A percentile compares a stretch with the other conserved stretches of the same genome.
These are phyloP conservation scores for Drosophila mercatorum DNA, from an alignment of 2,888 invertebrate genomes.

Conservation along the genomic window DNA sequence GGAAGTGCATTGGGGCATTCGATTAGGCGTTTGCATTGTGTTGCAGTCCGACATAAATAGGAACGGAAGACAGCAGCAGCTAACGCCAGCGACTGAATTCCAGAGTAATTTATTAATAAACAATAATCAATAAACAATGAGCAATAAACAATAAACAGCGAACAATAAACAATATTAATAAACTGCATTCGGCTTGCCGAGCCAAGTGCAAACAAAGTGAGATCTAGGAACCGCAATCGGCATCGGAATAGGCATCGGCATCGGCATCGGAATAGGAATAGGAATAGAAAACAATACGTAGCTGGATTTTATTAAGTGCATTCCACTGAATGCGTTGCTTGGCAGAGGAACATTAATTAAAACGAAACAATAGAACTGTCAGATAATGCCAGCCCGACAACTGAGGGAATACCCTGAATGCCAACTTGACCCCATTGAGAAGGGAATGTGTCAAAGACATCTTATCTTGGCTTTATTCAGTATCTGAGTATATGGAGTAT, in stretches of 20 bases:
- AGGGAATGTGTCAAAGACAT: background rate
- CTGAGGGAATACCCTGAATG: background rate
- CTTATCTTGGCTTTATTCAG: no score
- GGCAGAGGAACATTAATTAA: background rate
- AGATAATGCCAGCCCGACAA: background rate
- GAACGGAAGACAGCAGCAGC: background rate
- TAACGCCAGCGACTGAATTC: constrained; percentile 1
- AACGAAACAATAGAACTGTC: background rate
- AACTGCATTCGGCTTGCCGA: background rate
- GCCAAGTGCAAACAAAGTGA: constrained; percentile 3
- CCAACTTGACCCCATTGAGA: background rate
- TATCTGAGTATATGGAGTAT: no score
- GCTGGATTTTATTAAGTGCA: constrained; percentile 3
- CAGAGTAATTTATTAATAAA: constrained; percentile 1
- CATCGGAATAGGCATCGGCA: no score
- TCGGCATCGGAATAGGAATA: no score
- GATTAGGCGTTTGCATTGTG: background rate
- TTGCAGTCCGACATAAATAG: background rate
- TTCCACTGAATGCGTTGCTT: constrained; percentile 1
- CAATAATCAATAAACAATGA: constrained; percentile 1
- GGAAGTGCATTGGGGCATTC: background rate
- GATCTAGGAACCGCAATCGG: background rate
- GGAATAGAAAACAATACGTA: background rate
- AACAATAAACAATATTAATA: constrained; percentile 2
- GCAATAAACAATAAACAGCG: background rate